Conservation (phyloP, 1,140 invertebrate genomes). For the Drusus annulatus region DNA sequence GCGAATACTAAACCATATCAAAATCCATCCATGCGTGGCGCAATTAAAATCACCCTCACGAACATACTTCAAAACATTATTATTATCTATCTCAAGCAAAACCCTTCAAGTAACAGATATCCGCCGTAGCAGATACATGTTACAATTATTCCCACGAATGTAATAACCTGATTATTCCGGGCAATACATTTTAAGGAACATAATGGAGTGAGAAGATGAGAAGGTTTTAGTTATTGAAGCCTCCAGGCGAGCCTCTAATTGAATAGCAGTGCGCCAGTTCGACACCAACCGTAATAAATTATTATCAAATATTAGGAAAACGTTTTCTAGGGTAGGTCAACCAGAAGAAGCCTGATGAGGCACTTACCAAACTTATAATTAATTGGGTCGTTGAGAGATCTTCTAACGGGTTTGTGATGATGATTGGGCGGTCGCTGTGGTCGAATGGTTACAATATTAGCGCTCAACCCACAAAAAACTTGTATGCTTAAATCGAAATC, state of each 20-base stretch:
- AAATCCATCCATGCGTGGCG: too few relatives aligned
- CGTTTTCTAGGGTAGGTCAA: constrained; percentile 8
- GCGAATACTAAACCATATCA: too few relatives aligned
- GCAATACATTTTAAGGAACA: constrained; percentile 17
- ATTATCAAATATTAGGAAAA: constrained; percentile 43
- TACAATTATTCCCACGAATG: constrained; percentile 24
- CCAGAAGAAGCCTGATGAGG: constrained; percentile 6
- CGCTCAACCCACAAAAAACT: too few relatives aligned
- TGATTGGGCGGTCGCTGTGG: too few relatives aligned
- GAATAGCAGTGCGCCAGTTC: constrained; percentile 33
- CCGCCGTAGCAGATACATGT: background rate
- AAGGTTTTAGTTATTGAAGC: constrained; percentile 15
- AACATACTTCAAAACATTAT: background rate
- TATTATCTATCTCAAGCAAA: background rate
- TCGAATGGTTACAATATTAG: too few relatives aligned
- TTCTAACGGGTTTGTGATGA: too few relatives aligned
- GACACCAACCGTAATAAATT: constrained; percentile 53
- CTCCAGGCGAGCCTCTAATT: constrained; percentile 31
- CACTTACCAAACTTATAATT: background rate
- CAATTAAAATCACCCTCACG: too few relatives aligned
- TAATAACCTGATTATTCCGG: constrained; percentile 26
- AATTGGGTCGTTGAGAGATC: too few relatives aligned
- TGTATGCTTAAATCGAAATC: too few relatives aligned
- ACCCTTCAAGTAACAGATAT: background rate
- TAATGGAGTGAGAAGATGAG: constrained; percentile 21